phyloP scores from a whole-genome alignment of 2,113 vertebrate species.

The Engraulis encrasicolus region DNA sequence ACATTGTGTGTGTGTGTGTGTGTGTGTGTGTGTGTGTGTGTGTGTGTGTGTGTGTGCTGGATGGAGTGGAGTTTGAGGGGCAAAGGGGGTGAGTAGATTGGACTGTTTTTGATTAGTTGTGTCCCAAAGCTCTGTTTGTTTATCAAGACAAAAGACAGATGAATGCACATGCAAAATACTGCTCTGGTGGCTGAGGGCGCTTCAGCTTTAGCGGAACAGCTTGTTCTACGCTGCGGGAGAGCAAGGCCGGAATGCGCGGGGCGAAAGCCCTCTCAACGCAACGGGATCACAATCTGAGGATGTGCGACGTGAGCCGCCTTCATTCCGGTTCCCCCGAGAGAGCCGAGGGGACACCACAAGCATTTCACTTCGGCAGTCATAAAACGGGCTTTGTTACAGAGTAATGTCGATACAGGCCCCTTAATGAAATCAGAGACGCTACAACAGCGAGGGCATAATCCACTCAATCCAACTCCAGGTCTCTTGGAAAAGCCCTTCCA shows the following conservation, averaged over 20 bases:
- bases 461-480: background rate
- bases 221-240: background rate
- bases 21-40: too few relatives aligned
- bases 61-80: conserved; percentile 50
- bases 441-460: background rate
- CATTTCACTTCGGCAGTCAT: background rate
- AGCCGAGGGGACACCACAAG: background rate
- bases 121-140: conserved; percentile 41
- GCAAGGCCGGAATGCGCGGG: background rate
- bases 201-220: conserved; percentile 13
- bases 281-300: conserved; percentile 15
- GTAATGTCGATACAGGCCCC: background rate
- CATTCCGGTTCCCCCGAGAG: background rate
- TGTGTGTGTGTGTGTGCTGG: conserved; percentile 26
- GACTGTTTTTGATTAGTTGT: conserved; percentile 63
- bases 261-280: background rate
- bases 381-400: background rate
- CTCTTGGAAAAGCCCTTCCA: background rate
- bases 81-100: conserved; percentile 37
- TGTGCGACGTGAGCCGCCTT: background rate
- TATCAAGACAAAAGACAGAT: background rate
- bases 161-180: conserved; percentile 7
- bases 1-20: conserved; percentile 11
- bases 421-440: background rate
- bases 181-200: background rate